Base-by-base conservation (phyloP, 2,888 invertebrate species). In the Magallana nippona region DNA sequence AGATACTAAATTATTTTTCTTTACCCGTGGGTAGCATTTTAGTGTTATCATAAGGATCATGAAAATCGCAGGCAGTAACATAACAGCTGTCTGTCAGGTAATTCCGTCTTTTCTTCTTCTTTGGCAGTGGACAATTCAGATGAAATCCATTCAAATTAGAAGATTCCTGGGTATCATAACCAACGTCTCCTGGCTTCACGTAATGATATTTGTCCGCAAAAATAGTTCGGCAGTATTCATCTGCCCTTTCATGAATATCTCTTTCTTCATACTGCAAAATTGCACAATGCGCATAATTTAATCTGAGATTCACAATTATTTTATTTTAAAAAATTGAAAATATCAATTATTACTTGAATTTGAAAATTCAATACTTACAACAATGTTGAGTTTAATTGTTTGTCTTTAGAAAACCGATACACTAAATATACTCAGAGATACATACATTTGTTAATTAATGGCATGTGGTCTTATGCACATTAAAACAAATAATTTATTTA, bases 161-260 rank as follows among this genome's bases (percentile, higher is more conserved):
- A 0, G 79, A 62, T 8, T 83, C 79, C 27, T 79, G n/a, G 10
- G 2, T 62, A 32, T 63, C 55, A 22, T 55, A 79, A 44, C 84
- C 85, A 62, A 88, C 1, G 13, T 27, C 84, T 78, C 88, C 86
- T 19, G 89, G 87, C 10, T 87, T 80, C 8, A 88, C 82, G 71
- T 87, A 90, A 79, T 85, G 91, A 10, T 88, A 81, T n/a, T 85
- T 79, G 71, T 92, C 90, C 22, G 92, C 91, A 17, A 84, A 78
- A 13, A 91, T 87, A 55, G 88, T 88, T 15, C 88, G 83, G 11
- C 89, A 89, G 86, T 89, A 91, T 10, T 85, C 80, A 58, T 92
- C 92, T 32, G 92, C 92, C 82, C 92, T 84, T 19, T 88, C 88
- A 83, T 91, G 90, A 32, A 92, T 91, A 78, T 91, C 90, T 81